A percentile compares a stretch with the other conserved stretches of the same genome.
phyloP scores from a whole-genome alignment of 1,140 invertebrate species.

The Macrobrachium nipponense region DNA sequence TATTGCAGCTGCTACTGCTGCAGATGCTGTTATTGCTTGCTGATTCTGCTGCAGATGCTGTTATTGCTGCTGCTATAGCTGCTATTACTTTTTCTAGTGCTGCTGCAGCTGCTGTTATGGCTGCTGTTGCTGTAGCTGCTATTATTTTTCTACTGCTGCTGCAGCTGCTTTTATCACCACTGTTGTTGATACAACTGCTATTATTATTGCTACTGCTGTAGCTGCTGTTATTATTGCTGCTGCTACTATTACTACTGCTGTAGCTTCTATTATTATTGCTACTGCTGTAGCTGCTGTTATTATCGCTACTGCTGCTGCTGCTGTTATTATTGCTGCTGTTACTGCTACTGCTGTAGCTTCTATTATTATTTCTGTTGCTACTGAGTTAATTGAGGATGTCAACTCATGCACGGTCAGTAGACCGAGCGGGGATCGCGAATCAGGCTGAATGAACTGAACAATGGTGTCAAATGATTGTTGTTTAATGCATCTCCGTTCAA shows the following conservation, averaged over 20 bases:
- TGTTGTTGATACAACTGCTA: neutral
- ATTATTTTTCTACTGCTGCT: neutral
- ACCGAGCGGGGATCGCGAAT: too few species aligned
- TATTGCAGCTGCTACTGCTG: neutral
- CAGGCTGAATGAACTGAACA: too few species aligned
- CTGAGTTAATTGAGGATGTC: too few species aligned
- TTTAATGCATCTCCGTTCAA: too few species aligned
- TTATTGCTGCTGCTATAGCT: neutral
- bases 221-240: neutral
- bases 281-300: neutral
- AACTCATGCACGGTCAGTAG: too few species aligned
- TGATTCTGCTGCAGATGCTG: constrained; percentile 1
- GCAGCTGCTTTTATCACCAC: neutral
- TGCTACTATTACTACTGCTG: constrained; percentile 1
- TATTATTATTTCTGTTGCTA: too few species aligned
- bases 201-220: neutral
- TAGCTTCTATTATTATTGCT: neutral
- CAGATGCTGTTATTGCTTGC: neutral
- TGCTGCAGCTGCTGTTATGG: neutral
- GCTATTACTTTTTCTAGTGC: neutral
- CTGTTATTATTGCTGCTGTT: constrained; percentile 2
- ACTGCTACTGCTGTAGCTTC: constrained; percentile 8
- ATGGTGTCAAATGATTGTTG: too few species aligned
- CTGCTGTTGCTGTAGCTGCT: neutral
- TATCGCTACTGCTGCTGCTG: neutral